phyloP scores from a whole-genome alignment of 2,888 invertebrate species.

The Macrophya annulata region DNA sequence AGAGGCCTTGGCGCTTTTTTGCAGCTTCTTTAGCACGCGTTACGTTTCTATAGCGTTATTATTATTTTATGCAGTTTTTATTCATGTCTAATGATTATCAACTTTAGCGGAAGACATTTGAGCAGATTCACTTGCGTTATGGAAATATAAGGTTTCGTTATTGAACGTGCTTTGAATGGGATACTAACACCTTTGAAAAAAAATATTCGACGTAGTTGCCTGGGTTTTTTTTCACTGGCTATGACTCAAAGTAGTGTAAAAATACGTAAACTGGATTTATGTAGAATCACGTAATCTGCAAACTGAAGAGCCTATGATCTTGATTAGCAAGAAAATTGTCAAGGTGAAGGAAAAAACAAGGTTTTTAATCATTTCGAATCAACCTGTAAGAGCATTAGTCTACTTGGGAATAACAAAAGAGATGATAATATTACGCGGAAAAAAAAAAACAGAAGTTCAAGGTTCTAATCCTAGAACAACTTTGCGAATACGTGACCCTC shows the following conservation, averaged over 20 bases:
- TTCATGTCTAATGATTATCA: neutral
- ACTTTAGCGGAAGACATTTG: neutral
- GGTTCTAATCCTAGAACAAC: neutral
- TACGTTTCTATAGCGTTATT: neutral
- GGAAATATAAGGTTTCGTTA: neutral
- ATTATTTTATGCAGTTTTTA: neutral
- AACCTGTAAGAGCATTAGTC: neutral
- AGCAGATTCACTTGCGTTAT: neutral
- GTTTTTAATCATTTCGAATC: neutral
- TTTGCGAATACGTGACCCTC: neutral
- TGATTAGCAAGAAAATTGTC: neutral
- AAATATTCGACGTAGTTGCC: neutral
- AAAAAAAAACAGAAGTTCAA: neutral
- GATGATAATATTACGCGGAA: neutral
- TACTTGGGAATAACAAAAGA: neutral
- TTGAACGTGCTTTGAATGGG: neutral
- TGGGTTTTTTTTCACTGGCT: too few species aligned
- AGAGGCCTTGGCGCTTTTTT: constrained; percentile 27
- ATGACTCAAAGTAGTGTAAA: neutral
- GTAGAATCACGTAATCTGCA: neutral
- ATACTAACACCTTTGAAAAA: neutral
- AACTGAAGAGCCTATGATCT: neutral
- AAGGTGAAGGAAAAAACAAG: neutral
- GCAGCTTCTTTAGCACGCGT: constrained; percentile 6
- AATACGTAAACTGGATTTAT: neutral